Conservation (phyloP, 2,113 vertebrate species). For the Butorides virescens region DNA sequence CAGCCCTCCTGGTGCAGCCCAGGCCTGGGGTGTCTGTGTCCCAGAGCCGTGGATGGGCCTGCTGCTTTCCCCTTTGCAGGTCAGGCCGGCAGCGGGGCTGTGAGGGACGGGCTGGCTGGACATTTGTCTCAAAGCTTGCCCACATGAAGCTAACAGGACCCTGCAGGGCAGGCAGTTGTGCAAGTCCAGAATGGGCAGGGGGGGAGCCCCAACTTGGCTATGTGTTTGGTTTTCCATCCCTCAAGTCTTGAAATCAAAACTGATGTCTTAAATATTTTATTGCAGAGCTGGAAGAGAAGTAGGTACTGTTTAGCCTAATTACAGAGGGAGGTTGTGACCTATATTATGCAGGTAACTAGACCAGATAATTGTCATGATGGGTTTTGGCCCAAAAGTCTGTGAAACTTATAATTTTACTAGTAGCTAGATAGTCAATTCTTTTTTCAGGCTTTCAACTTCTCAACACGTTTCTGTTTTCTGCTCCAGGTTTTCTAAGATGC, state of each 20-base stretch:
- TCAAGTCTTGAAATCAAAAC: background rate
- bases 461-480: background rate
- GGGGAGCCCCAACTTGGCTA: background rate
- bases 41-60: too few relatives aligned
- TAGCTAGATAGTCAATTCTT: background rate
- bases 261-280: background rate
- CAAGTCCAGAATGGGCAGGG: background rate
- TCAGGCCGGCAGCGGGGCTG: too few relatives aligned
- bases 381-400: background rate
- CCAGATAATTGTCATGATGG: background rate
- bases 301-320: conserved; percentile 8
- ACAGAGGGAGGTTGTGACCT: background rate
- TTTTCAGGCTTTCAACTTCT: background rate
- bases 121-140: too few relatives aligned
- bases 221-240: background rate
- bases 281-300: background rate
- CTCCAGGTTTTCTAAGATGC: background rate
- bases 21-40: too few relatives aligned
- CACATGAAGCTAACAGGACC: too few relatives aligned
- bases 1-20: too few relatives aligned
- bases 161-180: too few relatives aligned
- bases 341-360: background rate
- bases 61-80: too few relatives aligned
- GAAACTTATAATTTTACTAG: background rate
- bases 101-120: too few relatives aligned